Percentiles rank a stretch among this genome's conserved stretches.
Evolutionary conservation across 2,888 invertebrate genomes (phyloP).

Genomic region (Oxystoma pomonae): DNA sequence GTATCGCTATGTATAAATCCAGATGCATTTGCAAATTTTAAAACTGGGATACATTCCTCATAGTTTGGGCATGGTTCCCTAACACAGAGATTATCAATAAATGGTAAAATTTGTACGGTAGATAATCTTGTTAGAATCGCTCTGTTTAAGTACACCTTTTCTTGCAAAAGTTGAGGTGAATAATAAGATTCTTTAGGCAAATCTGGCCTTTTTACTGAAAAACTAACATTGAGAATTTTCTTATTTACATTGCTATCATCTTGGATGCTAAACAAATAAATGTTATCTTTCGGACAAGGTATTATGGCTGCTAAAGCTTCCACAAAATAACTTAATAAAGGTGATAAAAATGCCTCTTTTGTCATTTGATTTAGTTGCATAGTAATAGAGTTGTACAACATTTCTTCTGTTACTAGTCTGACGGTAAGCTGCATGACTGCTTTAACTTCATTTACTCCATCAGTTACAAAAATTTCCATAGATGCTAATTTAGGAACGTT

Average conservation of each 20-base stretch:
- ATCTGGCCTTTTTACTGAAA: conserved; percentile 81
- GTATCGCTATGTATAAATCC: conserved; percentile 85
- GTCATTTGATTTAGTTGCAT: conserved; percentile 92
- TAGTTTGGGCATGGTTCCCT: conserved; percentile 93
- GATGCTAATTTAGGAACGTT: conserved; percentile 91
- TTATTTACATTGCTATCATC: conserved; percentile 87
- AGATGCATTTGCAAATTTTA: conserved; percentile 90
- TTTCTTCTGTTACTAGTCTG: conserved; percentile 87
- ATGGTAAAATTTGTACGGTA: conserved; percentile 85
- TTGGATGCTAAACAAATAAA: conserved; percentile 88
- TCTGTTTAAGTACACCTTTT: conserved; percentile 89
- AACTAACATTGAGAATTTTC: conserved; percentile 89
- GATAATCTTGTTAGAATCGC: conserved; percentile 82
- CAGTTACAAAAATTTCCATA: conserved; percentile 90
- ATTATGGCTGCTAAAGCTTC: conserved; percentile 90
- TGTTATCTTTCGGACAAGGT: conserved; percentile 88
- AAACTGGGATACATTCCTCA: conserved; percentile 85
- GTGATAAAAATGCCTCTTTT: conserved; percentile 86
- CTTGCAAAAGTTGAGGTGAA: conserved; percentile 84
- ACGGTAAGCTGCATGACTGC: conserved; percentile 90
- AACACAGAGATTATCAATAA: conserved; percentile 94
- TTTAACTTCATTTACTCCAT: conserved; percentile 90
- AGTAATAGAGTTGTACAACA: conserved; percentile 92
- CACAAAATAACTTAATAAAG: conserved; percentile 79
- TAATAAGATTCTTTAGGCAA: conserved; percentile 76